These are phyloP conservation scores for Solea solea DNA, from an alignment of 2,113 vertebrate genomes.

Conservation along the genomic window DNA sequence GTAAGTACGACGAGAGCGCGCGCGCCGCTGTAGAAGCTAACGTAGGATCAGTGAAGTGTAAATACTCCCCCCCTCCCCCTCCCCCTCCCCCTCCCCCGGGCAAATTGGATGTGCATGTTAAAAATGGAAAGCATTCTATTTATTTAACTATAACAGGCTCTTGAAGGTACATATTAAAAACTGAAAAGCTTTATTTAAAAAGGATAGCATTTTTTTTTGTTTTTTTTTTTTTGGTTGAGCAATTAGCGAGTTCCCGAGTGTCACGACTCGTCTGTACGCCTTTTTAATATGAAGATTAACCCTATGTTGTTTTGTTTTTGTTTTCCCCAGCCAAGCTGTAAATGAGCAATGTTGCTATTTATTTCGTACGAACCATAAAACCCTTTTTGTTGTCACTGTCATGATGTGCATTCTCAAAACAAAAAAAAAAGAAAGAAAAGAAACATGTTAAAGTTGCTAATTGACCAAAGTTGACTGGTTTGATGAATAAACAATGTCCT, in stretches of 20 bases:
- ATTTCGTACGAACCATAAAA: conserved; percentile 82
- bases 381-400: conserved; percentile 76
- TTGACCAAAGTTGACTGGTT: conserved; percentile 88
- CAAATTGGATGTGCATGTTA: conserved; percentile 87
- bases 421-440: no score
- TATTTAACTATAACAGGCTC: conserved; percentile 88
- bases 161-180: conserved; percentile 85
- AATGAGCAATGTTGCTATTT: conserved; percentile 85
- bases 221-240: conserved; percentile 63
- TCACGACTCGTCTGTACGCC: conserved; percentile 78
- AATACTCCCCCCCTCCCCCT: no score
- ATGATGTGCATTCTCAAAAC: conserved; percentile 80
- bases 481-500: conserved; percentile 84
- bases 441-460: conserved; percentile 81
- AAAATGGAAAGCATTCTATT: conserved; percentile 88
- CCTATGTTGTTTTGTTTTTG: conserved; percentile 47
- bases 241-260: conserved; percentile 72
- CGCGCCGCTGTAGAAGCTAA: not conserved
- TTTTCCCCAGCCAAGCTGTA: conserved; percentile 79
- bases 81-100: conserved; percentile 66
- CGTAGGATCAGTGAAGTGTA: conserved; percentile 80
- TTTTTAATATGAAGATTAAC: conserved; percentile 84
- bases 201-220: conserved; percentile 78
- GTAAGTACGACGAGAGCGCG: conserved; percentile 59
- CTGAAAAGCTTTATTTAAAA: conserved; percentile 88